phyloP scores from a whole-genome alignment of 1,140 invertebrate genomes.

The Drosophila arizonae region DNA sequence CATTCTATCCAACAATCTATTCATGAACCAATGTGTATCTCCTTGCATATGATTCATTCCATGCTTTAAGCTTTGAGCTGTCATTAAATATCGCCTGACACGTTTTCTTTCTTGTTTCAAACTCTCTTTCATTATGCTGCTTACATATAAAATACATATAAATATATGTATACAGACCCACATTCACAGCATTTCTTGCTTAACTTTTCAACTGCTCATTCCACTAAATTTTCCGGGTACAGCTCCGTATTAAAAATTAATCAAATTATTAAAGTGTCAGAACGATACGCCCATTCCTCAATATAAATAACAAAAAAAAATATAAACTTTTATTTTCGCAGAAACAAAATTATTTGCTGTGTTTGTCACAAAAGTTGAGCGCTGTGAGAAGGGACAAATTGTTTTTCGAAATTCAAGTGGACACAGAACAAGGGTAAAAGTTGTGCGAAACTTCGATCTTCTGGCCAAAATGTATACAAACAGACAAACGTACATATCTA shows the following conservation, averaged over 20 bases:
- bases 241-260: conserved; percentile 5
- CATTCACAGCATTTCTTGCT: not conserved
- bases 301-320: conserved; percentile 9
- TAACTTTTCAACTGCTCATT: not conserved
- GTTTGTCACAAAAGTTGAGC: conserved; percentile 5
- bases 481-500: not conserved
- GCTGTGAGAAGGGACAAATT: conserved; percentile 29
- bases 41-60: too few relatives aligned
- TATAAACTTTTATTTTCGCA: conserved; percentile 26
- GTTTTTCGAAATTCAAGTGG: conserved; percentile 38
- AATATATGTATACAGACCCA: not conserved
- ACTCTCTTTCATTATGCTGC: too few relatives aligned
- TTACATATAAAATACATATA: too few relatives aligned
- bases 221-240: not conserved
- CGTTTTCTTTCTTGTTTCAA: too few relatives aligned
- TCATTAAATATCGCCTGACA: too few relatives aligned
- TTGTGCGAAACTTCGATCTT: conserved; percentile 38
- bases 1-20: too few relatives aligned
- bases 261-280: conserved; percentile 29
- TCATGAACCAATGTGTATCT: too few relatives aligned
- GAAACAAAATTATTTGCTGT: conserved; percentile 22
- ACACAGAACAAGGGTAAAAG: conserved; percentile 30
- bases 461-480: conserved; percentile 3
- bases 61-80: too few relatives aligned
- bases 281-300: conserved; percentile 4